Conservation (phyloP, 2,797 vertebrate genomes). For the Poeciliopsis paucimaculata region DNA sequence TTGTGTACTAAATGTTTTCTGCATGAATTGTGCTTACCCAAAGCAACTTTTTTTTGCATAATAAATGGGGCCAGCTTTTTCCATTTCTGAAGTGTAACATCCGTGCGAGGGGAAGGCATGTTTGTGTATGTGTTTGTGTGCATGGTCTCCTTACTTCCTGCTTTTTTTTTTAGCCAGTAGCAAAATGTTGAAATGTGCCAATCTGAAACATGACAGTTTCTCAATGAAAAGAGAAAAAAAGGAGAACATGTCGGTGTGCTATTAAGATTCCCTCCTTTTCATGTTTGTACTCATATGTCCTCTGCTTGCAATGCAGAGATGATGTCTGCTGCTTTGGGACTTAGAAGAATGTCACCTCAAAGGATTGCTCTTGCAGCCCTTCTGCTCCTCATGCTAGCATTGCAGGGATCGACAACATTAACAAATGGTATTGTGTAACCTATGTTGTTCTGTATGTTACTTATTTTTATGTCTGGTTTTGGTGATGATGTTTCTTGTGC, state of each 20-base stretch:
- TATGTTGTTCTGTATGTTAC: slow-evolving; percentile 7
- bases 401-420: slow-evolving; percentile 31
- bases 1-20: neutral
- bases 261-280: slow-evolving; percentile 66
- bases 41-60: slow-evolving; percentile 12
- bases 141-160: slow-evolving; percentile 46
- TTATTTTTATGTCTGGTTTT: slow-evolving; percentile 2
- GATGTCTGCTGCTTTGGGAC: slow-evolving; percentile 50
- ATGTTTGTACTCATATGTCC: slow-evolving; percentile 57
- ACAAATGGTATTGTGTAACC: slow-evolving; percentile 61
- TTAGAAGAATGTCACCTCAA: slow-evolving; percentile 55
- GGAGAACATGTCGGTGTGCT: slow-evolving; percentile 34
- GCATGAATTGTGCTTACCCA: slow-evolving; percentile 33
- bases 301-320: slow-evolving; percentile 63
- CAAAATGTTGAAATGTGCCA: slow-evolving; percentile 63
- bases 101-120: slow-evolving; percentile 28
- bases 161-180: slow-evolving; percentile 19
- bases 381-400: slow-evolving; percentile 57
- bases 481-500: neutral
- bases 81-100: slow-evolving; percentile 33
- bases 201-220: slow-evolving; percentile 70
- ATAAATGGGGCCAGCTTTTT: slow-evolving; percentile 39
- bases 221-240: slow-evolving; percentile 55
- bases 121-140: slow-evolving; percentile 46
- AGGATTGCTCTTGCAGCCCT: slow-evolving; percentile 61